Evolutionary conservation across 1,140 invertebrate genomes (phyloP), one percentile per base, ranked within the genome.

Genomic region (Elysia chlorotica): DNA sequence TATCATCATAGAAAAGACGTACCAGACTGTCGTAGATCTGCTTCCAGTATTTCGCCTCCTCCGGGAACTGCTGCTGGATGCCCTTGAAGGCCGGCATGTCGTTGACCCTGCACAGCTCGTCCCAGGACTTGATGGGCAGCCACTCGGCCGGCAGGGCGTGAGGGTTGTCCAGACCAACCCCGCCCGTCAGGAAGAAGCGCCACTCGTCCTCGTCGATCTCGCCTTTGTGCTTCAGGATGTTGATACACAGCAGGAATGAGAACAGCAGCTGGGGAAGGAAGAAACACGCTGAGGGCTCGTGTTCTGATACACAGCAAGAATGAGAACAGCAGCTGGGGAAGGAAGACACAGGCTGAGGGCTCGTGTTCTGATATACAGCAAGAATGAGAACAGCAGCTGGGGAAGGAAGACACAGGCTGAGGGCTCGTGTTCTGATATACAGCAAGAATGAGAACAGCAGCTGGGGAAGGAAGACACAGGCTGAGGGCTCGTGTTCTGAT

Each of bases 101-200:
- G 57, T 91, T 91, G 28, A 92, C 90, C 61, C 91, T 87, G 0
- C 92, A 92, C 33, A 95, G 89, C 85, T 94, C 93, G 0, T 91
- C 91, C 96, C 96, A 97, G 1, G 92, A 90, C 83, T 95, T 95
- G 1, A 96, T 93, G 0, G 92, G 89, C 1, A 98, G 86, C 96
- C 96, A 98, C 19, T 88, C 87, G 23, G 91, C 85, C 0, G 87
- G 85, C 62, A 87, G 87, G 17, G 83, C 79, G 71, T 85, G 70
- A 23, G 85, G 85, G 70, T 87, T 88, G 23, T 88, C 86, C 31
- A 88, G 73, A n/a, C 85, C 87, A 35, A 88, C 83, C 38, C 87
- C 87, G 62, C 87, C 87, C 36, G 86, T 88, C 56, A 88, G 74
- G 57, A 88, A 76, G 75, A 88, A 88, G 56, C 87, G 74, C 87